A percentile compares a stretch with the other conserved stretches of the same genome.
phyloP scores from a whole-genome alignment of 2,797 vertebrate species.

The Alcedo atthis region DNA sequence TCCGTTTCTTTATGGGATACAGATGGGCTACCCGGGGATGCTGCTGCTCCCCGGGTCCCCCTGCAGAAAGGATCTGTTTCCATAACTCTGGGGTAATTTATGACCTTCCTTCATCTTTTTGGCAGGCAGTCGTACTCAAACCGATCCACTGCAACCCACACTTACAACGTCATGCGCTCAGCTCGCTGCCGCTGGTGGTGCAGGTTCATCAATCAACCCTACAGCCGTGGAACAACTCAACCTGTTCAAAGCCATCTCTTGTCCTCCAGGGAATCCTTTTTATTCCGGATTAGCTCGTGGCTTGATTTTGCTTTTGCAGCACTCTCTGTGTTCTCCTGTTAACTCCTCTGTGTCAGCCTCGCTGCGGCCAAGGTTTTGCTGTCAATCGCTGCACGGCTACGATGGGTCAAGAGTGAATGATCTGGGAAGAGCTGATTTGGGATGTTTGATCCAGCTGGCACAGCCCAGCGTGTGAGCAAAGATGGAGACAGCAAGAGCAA shows the following conservation, averaged over 20 bases:
- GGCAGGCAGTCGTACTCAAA: not conserved
- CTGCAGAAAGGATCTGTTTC: not conserved
- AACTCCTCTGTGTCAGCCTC: not conserved
- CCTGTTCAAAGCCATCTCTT: not conserved
- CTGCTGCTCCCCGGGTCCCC: not conserved
- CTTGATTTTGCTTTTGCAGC: not conserved
- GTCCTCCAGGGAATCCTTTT: not conserved
- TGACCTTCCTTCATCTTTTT: not conserved
- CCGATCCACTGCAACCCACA: not conserved
- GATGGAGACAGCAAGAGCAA: not conserved
- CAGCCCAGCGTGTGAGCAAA: not conserved
- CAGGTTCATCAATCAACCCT: not conserved
- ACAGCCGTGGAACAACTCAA: not conserved
- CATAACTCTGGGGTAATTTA: not conserved
- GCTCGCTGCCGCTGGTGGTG: not conserved
- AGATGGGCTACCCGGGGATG: not conserved
- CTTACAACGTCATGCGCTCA: not conserved
- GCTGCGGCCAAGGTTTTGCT: not conserved
- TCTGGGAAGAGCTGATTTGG: not conserved
- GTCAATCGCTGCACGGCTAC: not conserved
- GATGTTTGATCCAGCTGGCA: not conserved
- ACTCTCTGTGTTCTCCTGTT: not conserved
- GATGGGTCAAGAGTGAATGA: not conserved
- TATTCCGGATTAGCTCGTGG: accelerated
- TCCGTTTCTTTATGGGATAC: not conserved